Evolutionary conservation across 2,888 invertebrate genomes (phyloP), one percentile per base, ranked within the genome.

Genomic region (Torymus auratus): DNA sequence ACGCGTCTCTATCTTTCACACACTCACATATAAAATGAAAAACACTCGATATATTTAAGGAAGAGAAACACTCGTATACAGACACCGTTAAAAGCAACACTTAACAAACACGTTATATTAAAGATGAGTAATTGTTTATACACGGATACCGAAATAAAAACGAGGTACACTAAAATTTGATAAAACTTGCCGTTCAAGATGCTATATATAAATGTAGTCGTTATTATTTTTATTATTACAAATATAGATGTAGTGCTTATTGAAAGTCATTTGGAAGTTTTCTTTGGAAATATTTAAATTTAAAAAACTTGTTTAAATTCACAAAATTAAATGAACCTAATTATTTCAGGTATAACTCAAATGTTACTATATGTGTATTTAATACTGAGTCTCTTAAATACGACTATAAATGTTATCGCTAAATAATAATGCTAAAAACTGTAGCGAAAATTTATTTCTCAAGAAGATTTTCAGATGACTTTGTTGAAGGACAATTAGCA

Each of bases 121-220:
- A 78, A 52, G 64, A 71, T 71, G 61, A 71, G 52, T 78, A 53
- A 80, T 56, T 71, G 60, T 79, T 56, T 68, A 65, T 69, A 72
- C 58, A 79, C 71, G 72, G 72, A 79, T 76, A 79, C 58, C 69
- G 62, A 77, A 76, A 55, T 82, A 52, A 69, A 79, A 64, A 67
- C 56, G 75, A 79, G 79, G 76, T 82, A 82, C 69, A 79, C 72
- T 76, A 52, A 69, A 68, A 70, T 50, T 71, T 70, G 13, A 64
- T 55, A 64, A 79, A 68, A 78, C 14, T 70, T 64, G 28, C 64
- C 65, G 15, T 75, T 76, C 67, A 75, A 82, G 65, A 75, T 75
- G 78, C 68, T 76, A 79, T 62, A 78, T 58, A 60, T 79, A 53
- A 82, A 76, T 79, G 76, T 76, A 76, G 64, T 76, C 23, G 55